Evolutionary conservation across 2,113 vertebrate genomes (phyloP), one percentile per base, ranked within the genome.

Genomic region (Galbula dea): DNA sequence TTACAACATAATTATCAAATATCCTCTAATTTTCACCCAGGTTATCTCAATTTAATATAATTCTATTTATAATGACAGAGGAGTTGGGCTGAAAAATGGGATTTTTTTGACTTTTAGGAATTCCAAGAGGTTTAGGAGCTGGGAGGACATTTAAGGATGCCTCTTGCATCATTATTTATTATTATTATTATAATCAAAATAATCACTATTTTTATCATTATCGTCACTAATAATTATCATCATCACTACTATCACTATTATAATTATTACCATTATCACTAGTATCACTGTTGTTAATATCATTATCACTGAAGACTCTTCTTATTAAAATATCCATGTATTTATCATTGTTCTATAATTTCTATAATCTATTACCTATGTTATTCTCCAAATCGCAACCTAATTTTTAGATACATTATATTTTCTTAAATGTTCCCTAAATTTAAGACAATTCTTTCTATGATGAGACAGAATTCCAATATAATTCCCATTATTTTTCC

Each of bases 391-490:
- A 32, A 52, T 11, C 5, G 7, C 29, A 5, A 23, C 3, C 5
- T 3, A 14, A 30, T 51, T 7, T 21, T 43, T 11, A 16, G 36
- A 9, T 13, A 8, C 5, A 3, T 0, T 29, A 3, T 2, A 6
- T 59, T 90, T 46, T 29, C 57, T 57, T 37, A 10, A 10, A 14
- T 32, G 11, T 22, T 39, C 11, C 22, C 76, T 37, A 27, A 48
- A 65, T 65, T 36, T 52, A 37, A 48, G 12, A 10, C 66, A 48
- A 59, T 34, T 54, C 12, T 20, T 73, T 21, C 30, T 8, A 9
- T 6, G 16, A 9, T 2, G 5, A 12, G 7, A 2, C 2, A 3
- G 5, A 19, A 24, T 41, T 39, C 10, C 51, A 4, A 6, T 3
- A 9, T 3, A 19, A 30, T 71, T 36, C 29, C 46, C n/a, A 2